Base-by-base conservation (phyloP, 1,140 invertebrate species). In the Tribolium castaneum region DNA sequence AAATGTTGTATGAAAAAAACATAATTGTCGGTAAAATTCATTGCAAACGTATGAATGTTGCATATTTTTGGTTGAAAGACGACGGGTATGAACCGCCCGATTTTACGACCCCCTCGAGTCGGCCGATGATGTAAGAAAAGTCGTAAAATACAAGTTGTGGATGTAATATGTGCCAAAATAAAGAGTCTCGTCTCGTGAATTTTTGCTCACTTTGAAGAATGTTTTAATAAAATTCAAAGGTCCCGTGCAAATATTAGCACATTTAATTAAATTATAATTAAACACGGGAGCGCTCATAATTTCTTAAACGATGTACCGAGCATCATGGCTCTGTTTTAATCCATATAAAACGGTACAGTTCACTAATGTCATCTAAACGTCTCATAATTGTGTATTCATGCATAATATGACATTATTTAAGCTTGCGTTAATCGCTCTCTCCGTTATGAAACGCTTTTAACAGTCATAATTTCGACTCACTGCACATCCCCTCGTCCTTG, bases 351-450 rank as follows among this genome's bases (percentile, higher is more conserved):
- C 78, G 78, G 70, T 77, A 80, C 80, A 80, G 78, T 79, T 77
- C 80, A 79, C 80, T 79, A 77, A 79, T 76, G 75, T 77, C 80
- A 76, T 78, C 54, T 79, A 77, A 81, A 81, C 74, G 80, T 78
- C 76, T 80, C 78, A 80, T 82, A 82, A 82, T 80, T 78, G 80
- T 75, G 76, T 77, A 82, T 80, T 80, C 77, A 77, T 82, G 80
- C 78, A 80, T 82, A 82, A 82, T 80, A 82, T 80, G 80, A 80
- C 78, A 81, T 81, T 80, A 81, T 81, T 81, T 81, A 80, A 80
- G 80, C 78, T 70, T 56, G 79, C 74, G 77, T 78, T 82, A 82
- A 82, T 82, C 81, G 81, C 52, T 50, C 35, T 70, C 52, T 56
- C 77, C 52, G 75, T 80, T 77, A 80, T 80, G 79, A 76, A 82